Evolutionary conservation across 2,113 vertebrate genomes (phyloP), one percentile per base, ranked within the genome.

Genomic region (Leucosticte australis): DNA sequence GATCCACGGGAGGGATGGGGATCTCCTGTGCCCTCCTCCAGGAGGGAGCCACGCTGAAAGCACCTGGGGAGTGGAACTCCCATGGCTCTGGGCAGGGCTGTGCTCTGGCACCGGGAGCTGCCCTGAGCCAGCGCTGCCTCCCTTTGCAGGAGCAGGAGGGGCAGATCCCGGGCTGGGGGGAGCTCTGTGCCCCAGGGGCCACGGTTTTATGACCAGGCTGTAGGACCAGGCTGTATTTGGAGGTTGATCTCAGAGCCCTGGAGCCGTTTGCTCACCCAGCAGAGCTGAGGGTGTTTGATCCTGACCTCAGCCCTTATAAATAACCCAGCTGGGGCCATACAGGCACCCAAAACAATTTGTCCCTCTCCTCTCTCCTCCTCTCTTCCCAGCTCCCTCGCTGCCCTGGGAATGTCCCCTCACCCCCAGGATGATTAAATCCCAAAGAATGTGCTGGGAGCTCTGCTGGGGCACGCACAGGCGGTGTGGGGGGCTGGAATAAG

Each of bases 281-380:
- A 92, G 39, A 86, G 79, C 90, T 63, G 31, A 83, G 23, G 15
- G 35, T 35, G 73, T 67, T 92, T 0, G 2, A 71, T 71, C 52
- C 94, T 90, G 92, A 93, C 31, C 64, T 94, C 96, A 95, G 42
- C 37, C 73, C 86, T 75, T 89, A 90, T 59, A 93, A 95, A 95
- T 94, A 95, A 71, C 80, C 68, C 71, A 70, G 2, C 44, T 0
- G 0, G 39, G 31, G 47, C 39, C 65, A 7, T 19, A n/a, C 10
- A 41, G 52, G 37, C 44, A 46, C 57, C 53, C 39, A 23, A 44
- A 76, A 14, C 62, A 11, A 5, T 42, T n/a, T 52, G 33, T 22
- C 5, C 69, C 28, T 13, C n/a, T 39, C 20, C 8, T 9, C 11
- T 37, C 8, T 19, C 7, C 13, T 33, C 8, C 31, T 24, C 55